Conservation (phyloP, 2,888 invertebrate genomes). For the Stenichneumon culpator region DNA sequence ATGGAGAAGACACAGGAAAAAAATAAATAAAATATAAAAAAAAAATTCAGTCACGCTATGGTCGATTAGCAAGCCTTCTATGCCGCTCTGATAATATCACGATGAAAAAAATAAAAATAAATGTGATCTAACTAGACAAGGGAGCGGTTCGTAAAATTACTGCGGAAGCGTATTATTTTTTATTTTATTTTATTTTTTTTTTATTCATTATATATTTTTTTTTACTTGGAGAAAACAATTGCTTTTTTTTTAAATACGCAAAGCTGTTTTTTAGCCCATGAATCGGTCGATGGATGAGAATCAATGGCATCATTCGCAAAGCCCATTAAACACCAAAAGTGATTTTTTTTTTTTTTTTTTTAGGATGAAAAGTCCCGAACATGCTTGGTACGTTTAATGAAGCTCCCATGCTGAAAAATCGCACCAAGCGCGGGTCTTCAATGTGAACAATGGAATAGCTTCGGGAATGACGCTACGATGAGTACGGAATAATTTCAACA, state of each 20-base stretch:
- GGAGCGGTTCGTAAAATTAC: constrained; percentile 18
- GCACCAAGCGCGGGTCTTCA: background rate
- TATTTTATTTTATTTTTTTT: constrained; percentile 12
- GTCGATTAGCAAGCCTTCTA: constrained; percentile 14
- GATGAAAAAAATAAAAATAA: background rate
- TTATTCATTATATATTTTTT: background rate
- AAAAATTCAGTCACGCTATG: background rate
- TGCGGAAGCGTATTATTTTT: constrained; percentile 13
- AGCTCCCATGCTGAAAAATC: constrained; percentile 41
- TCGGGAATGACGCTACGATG: background rate
- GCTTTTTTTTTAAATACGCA: constrained; percentile 9
- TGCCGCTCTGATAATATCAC: background rate
- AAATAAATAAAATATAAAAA: background rate
- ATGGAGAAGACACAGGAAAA: background rate
- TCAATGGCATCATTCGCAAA: constrained; percentile 15
- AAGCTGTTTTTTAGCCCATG: constrained; percentile 1
- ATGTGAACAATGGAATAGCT: background rate
- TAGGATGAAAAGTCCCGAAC: background rate
- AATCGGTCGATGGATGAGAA: background rate
- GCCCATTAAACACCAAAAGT: constrained; percentile 2
- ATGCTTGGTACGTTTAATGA: constrained; percentile 19
- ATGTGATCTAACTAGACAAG: constrained; percentile 21
- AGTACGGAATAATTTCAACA: background rate
- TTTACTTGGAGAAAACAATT: background rate
- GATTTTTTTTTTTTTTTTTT: background rate